Evolutionary conservation across 2,797 vertebrate genomes (phyloP).

Genomic region (Myotis pilosus): DNA sequence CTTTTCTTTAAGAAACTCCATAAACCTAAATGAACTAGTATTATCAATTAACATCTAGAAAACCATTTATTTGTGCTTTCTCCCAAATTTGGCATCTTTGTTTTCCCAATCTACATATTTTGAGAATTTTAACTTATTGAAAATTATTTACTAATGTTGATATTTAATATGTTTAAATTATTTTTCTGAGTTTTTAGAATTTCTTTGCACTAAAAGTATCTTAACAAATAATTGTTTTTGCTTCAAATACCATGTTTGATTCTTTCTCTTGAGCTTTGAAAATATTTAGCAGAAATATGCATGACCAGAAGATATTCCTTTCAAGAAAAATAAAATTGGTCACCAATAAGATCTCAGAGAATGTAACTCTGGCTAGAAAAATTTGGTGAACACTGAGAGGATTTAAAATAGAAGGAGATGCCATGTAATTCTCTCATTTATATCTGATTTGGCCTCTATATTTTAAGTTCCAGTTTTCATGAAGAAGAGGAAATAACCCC

Average conservation of each 20-base stretch:
- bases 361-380: background rate
- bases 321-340: background rate
- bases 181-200: background rate
- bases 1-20: background rate
- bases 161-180: background rate
- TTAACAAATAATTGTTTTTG: background rate
- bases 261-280: background rate
- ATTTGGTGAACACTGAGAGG: background rate
- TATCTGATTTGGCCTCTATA: background rate
- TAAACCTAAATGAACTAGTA: background rate
- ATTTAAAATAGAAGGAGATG: background rate
- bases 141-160: background rate
- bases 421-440: background rate
- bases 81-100: background rate
- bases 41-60: background rate
- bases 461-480: background rate
- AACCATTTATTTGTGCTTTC: background rate
- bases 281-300: background rate
- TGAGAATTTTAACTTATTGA: background rate
- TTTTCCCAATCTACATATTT: background rate
- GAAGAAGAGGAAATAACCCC: accelerated
- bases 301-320: background rate
- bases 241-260: background rate
- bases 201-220: background rate
- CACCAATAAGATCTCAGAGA: background rate